Percentiles rank a stretch among this genome's conserved stretches.
These are phyloP conservation scores for Hyles euphorbiae DNA, from an alignment of 1,140 invertebrate genomes.

Conservation along the genomic window DNA sequence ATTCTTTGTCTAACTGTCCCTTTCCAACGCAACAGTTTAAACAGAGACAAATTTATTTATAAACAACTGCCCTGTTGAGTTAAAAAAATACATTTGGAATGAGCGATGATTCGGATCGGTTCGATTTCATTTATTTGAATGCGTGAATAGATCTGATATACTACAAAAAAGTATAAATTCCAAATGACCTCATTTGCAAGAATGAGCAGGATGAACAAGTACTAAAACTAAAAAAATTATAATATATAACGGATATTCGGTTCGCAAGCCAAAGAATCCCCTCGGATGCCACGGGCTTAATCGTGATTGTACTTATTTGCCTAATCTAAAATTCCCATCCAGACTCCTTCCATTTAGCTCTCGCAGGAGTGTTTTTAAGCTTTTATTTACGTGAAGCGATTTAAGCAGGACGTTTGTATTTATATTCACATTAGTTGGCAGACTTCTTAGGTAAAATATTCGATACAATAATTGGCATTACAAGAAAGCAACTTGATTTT, in stretches of 20 bases:
- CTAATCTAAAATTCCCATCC: slow-evolving; percentile 28
- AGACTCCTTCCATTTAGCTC: slow-evolving; percentile 9
- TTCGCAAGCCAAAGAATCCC: slow-evolving; percentile 15
- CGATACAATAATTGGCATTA: too few relatives aligned
- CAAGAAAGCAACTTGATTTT: too few relatives aligned
- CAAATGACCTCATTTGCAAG: too few relatives aligned
- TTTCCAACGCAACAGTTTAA: neutral
- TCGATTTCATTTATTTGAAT: too few relatives aligned
- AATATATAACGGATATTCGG: slow-evolving; percentile 22
- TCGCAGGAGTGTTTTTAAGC: slow-evolving; percentile 9
- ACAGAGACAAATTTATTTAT: neutral
- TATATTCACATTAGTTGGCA: neutral
- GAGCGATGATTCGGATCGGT: too few relatives aligned
- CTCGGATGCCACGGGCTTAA: slow-evolving; percentile 19
- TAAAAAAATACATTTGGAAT: slow-evolving; percentile 2
- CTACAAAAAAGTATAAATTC: neutral
- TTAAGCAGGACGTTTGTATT: slow-evolving; percentile 1
- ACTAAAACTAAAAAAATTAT: slow-evolving; percentile 19
- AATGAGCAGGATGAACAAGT: too few relatives aligned
- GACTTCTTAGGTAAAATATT: too few relatives aligned
- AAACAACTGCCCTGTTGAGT: neutral
- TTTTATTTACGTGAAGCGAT: slow-evolving; percentile 3
- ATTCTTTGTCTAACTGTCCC: slow-evolving; percentile 19
- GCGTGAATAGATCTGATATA: neutral
- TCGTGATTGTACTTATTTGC: slow-evolving; percentile 36